Conservation (phyloP, 2,888 invertebrate genomes). For the Bhutanitis thaidina region DNA sequence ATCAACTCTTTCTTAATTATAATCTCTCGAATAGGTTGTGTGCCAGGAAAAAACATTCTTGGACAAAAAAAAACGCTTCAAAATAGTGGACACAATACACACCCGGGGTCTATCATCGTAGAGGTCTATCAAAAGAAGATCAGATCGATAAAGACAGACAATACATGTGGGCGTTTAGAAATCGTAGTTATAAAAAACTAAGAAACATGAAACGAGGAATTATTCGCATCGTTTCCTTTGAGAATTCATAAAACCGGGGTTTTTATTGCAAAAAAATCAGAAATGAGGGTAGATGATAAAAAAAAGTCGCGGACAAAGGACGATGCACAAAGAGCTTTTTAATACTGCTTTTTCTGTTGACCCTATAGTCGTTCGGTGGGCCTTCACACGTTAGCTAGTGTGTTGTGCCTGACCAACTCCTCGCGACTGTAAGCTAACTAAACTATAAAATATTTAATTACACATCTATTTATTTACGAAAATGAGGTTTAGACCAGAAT, state of each 20-base stretch:
- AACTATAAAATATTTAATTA: neutral
- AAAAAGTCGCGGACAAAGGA: conserved; percentile 71
- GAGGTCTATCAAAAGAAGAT: conserved; percentile 77
- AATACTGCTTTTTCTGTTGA: conserved; percentile 60
- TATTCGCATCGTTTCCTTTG: conserved; percentile 78
- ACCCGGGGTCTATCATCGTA: conserved; percentile 56
- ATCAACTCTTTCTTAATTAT: conserved; percentile 45
- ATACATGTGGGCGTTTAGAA: conserved; percentile 67
- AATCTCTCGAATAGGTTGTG: conserved; percentile 22
- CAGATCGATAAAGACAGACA: conserved; percentile 70
- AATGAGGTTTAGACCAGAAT: too few relatives aligned
- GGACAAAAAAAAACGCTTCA: conserved; percentile 27
- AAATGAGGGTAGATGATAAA: conserved; percentile 63
- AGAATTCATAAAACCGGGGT: conserved; percentile 71
- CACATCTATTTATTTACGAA: too few relatives aligned
- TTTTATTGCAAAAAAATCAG: conserved; percentile 71
- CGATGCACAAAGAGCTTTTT: conserved; percentile 61
- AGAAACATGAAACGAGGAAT: conserved; percentile 78
- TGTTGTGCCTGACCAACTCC: conserved; percentile 20
- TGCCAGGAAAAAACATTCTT: neutral
- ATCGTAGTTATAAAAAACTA: conserved; percentile 51
- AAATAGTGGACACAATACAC: conserved; percentile 66
- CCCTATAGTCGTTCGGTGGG: conserved; percentile 51
- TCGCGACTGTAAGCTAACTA: neutral
- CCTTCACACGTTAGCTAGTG: conserved; percentile 18